phyloP scores from a whole-genome alignment of 2,797 vertebrate species.

The Falco berigora region DNA sequence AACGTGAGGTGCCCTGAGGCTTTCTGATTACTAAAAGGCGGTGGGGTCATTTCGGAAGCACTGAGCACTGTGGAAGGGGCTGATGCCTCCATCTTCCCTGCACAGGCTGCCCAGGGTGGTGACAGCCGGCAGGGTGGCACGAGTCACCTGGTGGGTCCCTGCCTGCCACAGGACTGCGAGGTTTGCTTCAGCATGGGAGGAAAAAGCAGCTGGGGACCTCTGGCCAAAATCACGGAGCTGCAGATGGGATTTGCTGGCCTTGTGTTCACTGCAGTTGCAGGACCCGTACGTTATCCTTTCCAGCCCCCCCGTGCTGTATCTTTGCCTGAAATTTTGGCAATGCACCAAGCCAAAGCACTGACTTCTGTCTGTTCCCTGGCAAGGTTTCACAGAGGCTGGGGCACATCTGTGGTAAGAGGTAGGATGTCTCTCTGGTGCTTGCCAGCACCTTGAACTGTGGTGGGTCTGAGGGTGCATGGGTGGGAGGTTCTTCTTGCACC shows the following conservation, averaged over 20 bases:
- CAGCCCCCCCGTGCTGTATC: neutral
- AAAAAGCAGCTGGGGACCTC: neutral
- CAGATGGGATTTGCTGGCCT: neutral
- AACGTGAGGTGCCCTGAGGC: neutral
- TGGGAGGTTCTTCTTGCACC: neutral
- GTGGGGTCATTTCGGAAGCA: accelerated
- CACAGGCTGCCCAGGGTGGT: neutral
- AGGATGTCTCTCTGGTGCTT: neutral
- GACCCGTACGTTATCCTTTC: accelerated
- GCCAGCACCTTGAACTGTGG: neutral
- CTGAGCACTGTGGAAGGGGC: neutral
- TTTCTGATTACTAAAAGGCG: neutral
- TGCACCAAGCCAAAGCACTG: neutral
- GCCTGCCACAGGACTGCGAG: neutral
- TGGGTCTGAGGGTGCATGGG: neutral
- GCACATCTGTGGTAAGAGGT: neutral
- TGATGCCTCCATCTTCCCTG: neutral
- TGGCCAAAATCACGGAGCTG: neutral
- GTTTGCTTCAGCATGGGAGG: neutral
- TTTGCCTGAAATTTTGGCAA: neutral
- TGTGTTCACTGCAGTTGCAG: accelerated
- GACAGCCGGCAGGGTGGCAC: neutral
- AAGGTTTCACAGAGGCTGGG: neutral
- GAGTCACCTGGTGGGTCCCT: accelerated
- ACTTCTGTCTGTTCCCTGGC: neutral